A percentile compares a stretch with the other conserved stretches of the same genome.
Conservation (phyloP, 2,797 vertebrate species). For the Paedocypris micromegethes region DNA sequence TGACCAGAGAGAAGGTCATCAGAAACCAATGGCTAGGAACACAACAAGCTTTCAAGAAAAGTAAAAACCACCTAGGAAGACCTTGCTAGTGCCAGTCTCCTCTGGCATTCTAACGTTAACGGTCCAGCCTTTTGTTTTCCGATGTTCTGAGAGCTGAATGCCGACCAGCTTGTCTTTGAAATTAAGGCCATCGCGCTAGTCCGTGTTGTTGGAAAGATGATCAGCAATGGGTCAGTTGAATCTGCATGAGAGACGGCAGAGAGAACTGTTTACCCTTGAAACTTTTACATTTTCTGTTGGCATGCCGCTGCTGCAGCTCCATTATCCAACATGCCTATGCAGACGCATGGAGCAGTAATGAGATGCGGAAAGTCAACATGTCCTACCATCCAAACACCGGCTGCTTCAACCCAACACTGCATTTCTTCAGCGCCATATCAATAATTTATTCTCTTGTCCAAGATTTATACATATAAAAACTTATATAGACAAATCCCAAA, state of each 20-base stretch:
- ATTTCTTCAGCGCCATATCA: constrained; percentile 33
- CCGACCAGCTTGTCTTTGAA: too few relatives aligned
- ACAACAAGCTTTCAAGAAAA: too few relatives aligned
- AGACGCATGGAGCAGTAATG: constrained; percentile 70
- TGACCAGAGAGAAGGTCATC: too few relatives aligned
- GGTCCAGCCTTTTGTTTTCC: too few relatives aligned
- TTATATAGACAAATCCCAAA: background rate
- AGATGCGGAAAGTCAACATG: constrained; percentile 72
- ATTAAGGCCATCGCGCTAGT: too few relatives aligned
- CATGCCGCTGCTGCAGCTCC: constrained; percentile 49
- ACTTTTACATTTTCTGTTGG: constrained; percentile 67
- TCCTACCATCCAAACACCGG: constrained; percentile 55
- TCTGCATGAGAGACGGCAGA: constrained; percentile 50
- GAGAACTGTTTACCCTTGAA: constrained; percentile 72
- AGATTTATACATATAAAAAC: background rate
- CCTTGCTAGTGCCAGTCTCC: too few relatives aligned
- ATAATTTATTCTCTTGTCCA: constrained; percentile 11
- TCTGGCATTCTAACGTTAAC: too few relatives aligned
- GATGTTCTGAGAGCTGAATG: too few relatives aligned
- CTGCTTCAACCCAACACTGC: constrained; percentile 50
- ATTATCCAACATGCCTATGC: constrained; percentile 78
- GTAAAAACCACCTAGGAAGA: too few relatives aligned
- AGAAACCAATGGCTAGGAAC: too few relatives aligned
- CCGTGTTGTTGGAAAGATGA: constrained; percentile 49
- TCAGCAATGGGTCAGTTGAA: constrained; percentile 47